Conservation (phyloP, 2,113 vertebrate genomes). For the Hydrolagus affinis region DNA sequence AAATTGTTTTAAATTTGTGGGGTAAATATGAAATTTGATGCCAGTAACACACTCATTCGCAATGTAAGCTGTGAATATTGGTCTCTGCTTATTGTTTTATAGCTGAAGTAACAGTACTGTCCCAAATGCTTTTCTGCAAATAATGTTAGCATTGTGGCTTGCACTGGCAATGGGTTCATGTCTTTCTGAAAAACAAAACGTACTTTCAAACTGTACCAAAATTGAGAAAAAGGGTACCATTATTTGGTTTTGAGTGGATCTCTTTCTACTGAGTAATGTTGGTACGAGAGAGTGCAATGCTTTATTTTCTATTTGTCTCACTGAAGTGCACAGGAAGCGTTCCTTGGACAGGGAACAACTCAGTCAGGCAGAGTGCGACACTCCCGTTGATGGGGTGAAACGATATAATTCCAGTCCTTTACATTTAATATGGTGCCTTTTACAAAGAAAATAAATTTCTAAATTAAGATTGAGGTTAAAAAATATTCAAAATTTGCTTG, state of each 20-base stretch:
- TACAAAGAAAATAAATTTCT: no score
- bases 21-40: neutral
- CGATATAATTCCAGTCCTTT: no score
- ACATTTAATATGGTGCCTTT: no score
- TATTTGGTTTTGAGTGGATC: neutral
- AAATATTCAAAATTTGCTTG: no score
- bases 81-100: neutral
- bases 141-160: neutral
- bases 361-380: no score
- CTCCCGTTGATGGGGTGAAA: no score
- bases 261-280: neutral
- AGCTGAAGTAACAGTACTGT: neutral
- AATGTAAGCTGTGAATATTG: neutral
- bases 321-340: no score
- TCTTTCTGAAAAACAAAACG: no score
- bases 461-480: no score
- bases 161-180: neutral
- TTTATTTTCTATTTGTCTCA: no score
- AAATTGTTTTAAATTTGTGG: neutral
- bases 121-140: neutral
- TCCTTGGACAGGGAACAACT: no score
- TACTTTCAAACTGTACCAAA: neutral
- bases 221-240: neutral
- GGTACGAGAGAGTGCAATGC: neutral
- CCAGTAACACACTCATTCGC: neutral